phyloP scores from a whole-genome alignment of 2,888 invertebrate species.

The Pammene aurita region DNA sequence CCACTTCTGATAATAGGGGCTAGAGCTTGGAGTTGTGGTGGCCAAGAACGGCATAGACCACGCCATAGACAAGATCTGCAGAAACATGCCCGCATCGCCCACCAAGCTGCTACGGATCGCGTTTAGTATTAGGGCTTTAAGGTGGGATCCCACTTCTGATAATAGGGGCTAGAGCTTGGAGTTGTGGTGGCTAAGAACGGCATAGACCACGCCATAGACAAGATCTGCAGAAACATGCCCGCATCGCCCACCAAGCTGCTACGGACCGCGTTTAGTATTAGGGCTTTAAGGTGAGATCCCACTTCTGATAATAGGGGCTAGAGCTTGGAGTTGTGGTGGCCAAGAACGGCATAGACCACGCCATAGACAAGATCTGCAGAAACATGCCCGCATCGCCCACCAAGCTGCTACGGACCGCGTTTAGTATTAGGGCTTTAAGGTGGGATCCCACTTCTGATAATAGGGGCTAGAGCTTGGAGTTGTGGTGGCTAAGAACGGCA shows the following conservation, averaged over 20 bases:
- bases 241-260: too few species aligned
- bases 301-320: too few species aligned
- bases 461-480: slow-evolving; percentile 88
- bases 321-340: slow-evolving; percentile 91
- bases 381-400: too few species aligned
- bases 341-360: slow-evolving; percentile 92
- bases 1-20: not conserved
- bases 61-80: not conserved
- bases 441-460: too few species aligned
- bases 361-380: too few species aligned
- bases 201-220: not conserved
- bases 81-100: too few species aligned
- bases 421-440: too few species aligned
- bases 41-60: not conserved
- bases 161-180: not conserved
- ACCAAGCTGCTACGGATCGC: too few species aligned
- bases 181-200: not conserved
- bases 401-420: too few species aligned
- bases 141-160: slow-evolving; percentile 61
- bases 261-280: too few species aligned
- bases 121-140: slow-evolving; percentile 95
- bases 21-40: not conserved
- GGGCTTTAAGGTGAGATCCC: too few species aligned
- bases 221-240: too few species aligned
- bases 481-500: slow-evolving; percentile 93